Evolutionary conservation across 2,888 invertebrate species (phyloP), one percentile per base, ranked within the genome.

Genomic region (Heliconius erato): DNA sequence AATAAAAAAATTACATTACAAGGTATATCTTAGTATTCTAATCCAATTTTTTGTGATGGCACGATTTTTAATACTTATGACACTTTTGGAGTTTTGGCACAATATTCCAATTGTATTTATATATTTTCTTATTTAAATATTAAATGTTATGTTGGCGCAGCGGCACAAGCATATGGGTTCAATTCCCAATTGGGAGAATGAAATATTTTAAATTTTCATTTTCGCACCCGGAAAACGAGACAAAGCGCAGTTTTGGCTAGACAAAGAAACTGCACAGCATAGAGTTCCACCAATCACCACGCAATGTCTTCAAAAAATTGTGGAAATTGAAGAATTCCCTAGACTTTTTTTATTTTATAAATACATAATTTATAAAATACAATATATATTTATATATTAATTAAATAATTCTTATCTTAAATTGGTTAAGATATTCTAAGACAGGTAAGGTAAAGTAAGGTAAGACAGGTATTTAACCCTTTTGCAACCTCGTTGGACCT

Each of bases 11-110:
- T 28, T 28, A 28, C 40, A n/a, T 71, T 44, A 72, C 14, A 26
- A 72, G 16, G 6, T 16, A 68, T 72, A 67, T 65, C 28, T 44
- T 71, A 71, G 14, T 71, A 44, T 72, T 72, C 71, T 16, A 71
- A 44, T 72, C n/a, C 26, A 44, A 16, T 26, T 72, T 72, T 72
- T 44, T 72, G 26, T 72, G 26, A 72, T 44, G 7, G 16, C 44
- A n/a, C 26, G n/a, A 44, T 44, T 14, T 44, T 72, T 44, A 44
- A 44, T 72, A 44, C 71, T 71, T 71, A 40, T 71, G 71, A 44
- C 71, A 71, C 26, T 14, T 16, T 72, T 26, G 12, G 7, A 71
- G 6, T 72, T 44, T 72, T 26, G 44, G 16, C 44, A 72, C 71
- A 44, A 72, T 26, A 26, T 14, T 2, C 71, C 16, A 44, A 14